Base-by-base conservation (phyloP, 1,140 invertebrate genomes). In the Ladona fulva region DNA sequence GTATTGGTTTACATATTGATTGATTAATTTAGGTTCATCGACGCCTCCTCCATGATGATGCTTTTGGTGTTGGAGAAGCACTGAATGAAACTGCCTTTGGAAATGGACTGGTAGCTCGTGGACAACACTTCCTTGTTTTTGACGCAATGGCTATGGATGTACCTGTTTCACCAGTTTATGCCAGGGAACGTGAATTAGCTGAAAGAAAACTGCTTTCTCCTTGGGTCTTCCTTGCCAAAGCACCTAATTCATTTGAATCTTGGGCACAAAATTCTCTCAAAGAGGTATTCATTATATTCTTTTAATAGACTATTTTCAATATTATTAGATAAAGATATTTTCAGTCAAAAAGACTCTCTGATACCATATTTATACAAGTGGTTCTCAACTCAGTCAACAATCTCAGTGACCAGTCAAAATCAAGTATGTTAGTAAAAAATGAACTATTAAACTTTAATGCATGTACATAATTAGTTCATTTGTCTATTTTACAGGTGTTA, bases 61-160 rank as follows among this genome's bases (percentile, higher is more conserved):
- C 85, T 14, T 89, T 89, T 79, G 91, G 91, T 37, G 90, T 93
- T 24, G 89, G 87, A 7, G 91, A 92, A 83, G 83, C 91, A 7
- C 82, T 92, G n/a, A 90, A 93, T 83, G 91, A 92, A 83, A 86
- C 86, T 11, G 90, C 83, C 1, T 84, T 81, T 78, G 87, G 87
- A 0, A 81, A 85, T 77, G 90, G 91, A 8, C 82, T 93, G 25
- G 86, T 92, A 29, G 86, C 88, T 6, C 84, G 88, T 80, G 91
- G 91, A 81, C 85, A 82, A 73, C 87, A 88, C 78, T 75, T 85
- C 22, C 16, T 80, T 22, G 44, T 52, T 81, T 42, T 66, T 83
- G 74, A 78, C 37, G 24, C 79, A 78, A 77, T 25, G 74, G 25
- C 74, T 5, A 16, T 16, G 24, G 11, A 74, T 74, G 37, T 10